Evolutionary conservation across 2,113 vertebrate species (phyloP), one percentile per base, ranked within the genome.

Genomic region (Cyanocitta stelleri): DNA sequence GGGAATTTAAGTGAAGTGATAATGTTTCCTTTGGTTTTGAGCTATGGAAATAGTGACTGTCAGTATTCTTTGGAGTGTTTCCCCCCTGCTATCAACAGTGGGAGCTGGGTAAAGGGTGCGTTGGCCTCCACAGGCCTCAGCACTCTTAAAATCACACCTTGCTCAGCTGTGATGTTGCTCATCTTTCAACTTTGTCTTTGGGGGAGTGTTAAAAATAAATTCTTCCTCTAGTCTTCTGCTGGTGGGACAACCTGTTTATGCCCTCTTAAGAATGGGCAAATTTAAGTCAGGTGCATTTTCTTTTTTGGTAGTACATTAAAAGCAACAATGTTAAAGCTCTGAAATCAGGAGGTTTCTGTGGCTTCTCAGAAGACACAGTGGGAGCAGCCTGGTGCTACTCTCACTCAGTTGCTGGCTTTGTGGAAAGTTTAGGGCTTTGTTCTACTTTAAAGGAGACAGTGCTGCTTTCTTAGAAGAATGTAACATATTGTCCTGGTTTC

Each of bases 21-120:
- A 43, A 81, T 54, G 21, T 77, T 94, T 81, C 73, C 67, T 94
- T 78, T 51, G 54, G n/a, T 77, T 96, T 90, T 78, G 44, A 91
- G 77, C 87, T 49, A 22, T 18, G 33, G 54, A 73, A 87, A 66
- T 26, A 21, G 44, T 54, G 29, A 33, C 20, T 88, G 48, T 39
- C 62, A 85, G 23, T 92, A 74, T 46, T 93, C 41, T 87, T 83
- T 77, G 39, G 56, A 33, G 43, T 23, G 4, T 52, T 85, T 63
- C 3, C 11, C 15, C 22, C 4, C 18, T 54, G 4, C 61, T 75
- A 78, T 66, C 33, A 46, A 16, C 17, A 41, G 44, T 56, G 48
- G 56, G 33, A 90, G 13, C 26, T 64, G 58, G 2, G 10, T 71
- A 46, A 83, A 79, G 41, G 16, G 11, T 41, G 54, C 22, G 4